Base-by-base conservation (phyloP, 2,113 vertebrate genomes). In the Astur gentilis region DNA sequence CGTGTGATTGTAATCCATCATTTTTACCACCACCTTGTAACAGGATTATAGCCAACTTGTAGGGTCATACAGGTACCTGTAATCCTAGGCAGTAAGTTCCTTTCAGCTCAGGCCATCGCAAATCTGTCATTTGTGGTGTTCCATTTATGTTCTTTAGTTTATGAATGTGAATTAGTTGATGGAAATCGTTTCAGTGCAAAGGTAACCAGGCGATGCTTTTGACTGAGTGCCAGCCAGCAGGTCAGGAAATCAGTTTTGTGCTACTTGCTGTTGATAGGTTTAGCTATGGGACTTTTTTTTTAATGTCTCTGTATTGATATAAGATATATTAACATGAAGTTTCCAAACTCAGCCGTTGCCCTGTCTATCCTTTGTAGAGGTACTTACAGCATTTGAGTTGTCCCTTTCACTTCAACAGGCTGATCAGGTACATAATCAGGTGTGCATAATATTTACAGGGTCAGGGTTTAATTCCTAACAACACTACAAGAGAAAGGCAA, bases 11-110 rank as follows among this genome's bases (percentile, higher is more conserved):
- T 70, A 92, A 96, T 96, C 81, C 78, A 88, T 97, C 89, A 93
- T 78, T 97, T 93, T 95, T 95, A 93, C 91, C 91, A 95, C 91
- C 66, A 2, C 71, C 62, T 62, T 50, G 62, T n/a, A 96, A 72
- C 54, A 83, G 12, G 3, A 70, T 90, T 90, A 65, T 40, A 91
- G 50, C 81, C 82, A 91, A 45, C 14, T 34, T 31, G 8, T 36
- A 88, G 66, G 81, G 89, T 58, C 84, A 54, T 45, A 49, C 62
- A 72, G 67, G 47, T 62, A 87, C 40, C 61, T 72, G 14, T 83
- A 50, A 58, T 83, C 66, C 58, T 25, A 88, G 54, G 21, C 58
- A 86, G n/a, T n/a, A 42, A 87, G 75, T 40, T 90, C 32, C 40
- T 91, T 94, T 62, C 70, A 91, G 82, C 82, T 73, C 75, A 77